Percentiles rank a stretch among this genome's conserved stretches.
Evolutionary conservation across 1,140 invertebrate species (phyloP).

Genomic region (Diachasma alloeum): DNA sequence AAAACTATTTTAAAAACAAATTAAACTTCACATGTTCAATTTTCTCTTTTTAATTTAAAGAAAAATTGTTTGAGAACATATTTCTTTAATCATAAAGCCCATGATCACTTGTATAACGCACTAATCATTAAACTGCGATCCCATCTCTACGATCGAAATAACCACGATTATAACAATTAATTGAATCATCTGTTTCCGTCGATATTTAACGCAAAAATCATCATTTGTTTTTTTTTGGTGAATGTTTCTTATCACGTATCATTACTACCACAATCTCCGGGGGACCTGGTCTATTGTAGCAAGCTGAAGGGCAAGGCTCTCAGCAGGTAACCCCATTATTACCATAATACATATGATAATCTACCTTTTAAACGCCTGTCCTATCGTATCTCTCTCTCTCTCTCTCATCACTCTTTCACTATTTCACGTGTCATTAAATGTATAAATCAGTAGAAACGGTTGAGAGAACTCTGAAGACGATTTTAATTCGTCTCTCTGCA

Average conservation of each 20-base stretch:
- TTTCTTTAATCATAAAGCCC: too few species aligned
- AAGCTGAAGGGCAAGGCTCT: conserved; percentile 82
- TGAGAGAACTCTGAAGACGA: too few species aligned
- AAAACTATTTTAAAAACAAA: too few species aligned
- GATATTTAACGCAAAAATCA: conserved; percentile 40
- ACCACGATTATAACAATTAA: conserved; percentile 12
- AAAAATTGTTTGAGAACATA: too few species aligned
- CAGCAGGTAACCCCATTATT: conserved; percentile 74
- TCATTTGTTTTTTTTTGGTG: conserved; percentile 43
- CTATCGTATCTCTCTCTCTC: background rate
- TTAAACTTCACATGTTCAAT: too few species aligned
- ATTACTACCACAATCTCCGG: conserved; percentile 59
- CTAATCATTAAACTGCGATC: background rate
- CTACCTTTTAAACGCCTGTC: background rate
- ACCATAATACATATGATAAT: conserved; percentile 32
- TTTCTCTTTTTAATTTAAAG: too few species aligned
- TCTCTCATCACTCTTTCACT: background rate
- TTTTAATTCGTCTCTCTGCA: too few species aligned
- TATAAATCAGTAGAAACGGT: background rate
- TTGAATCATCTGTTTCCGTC: background rate
- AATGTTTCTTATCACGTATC: conserved; percentile 56
- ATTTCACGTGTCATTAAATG: background rate
- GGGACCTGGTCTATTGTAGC: conserved; percentile 74
- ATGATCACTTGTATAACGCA: background rate
- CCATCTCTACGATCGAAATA: background rate